Evolutionary conservation across 2,888 invertebrate species (phyloP), one percentile per base, ranked within the genome.

Genomic region (Acanthosepion esculentum): DNA sequence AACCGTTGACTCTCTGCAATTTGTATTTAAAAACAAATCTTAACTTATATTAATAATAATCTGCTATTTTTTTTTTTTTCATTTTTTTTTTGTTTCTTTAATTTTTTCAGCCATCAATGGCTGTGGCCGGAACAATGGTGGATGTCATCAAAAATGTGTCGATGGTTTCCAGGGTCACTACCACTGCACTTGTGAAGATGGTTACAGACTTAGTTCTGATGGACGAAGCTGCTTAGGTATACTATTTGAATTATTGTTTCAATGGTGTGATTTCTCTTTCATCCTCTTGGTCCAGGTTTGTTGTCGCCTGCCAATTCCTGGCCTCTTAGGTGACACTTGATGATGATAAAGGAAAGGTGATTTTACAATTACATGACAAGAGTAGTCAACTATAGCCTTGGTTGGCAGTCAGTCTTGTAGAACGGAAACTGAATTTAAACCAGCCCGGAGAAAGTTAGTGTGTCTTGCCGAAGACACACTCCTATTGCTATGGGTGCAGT

Each of bases 71-170:
- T 41, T 41, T 41, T 41, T 2, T 41, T 41, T 41, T 92, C n/a
- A n/a, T n/a, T n/a, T n/a, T 29, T 48, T 12, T 29, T 92, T 48
- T 29, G 50, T 50, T 50, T 48, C 64, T 33, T 94, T 33, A 93
- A 15, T 95, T 33, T 41, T 96, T 95, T 33, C 95, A 96, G 97
- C 96, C 50, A 95, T 95, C n/a, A 95, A 95, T 23, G 96, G 96
- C 7, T 97, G 97, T 92, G 95, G 95, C 48, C 94, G 95, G 6
- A 95, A 95, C 94, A 97, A 97, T 94, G 97, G 97, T 2, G 97
- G 97, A 12, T 97, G 97, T 95, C 95, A 97, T 53, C 97, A 97
- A n/a, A 92, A 95, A 2, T 97, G 97, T 95, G 95, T 95, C 10
- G 95, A 96, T 91, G 96, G 96, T 1, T 96, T 95, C 94, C 95